Base-by-base conservation (phyloP, 2,888 invertebrate species). In the Lamellibrachia satsuma region DNA sequence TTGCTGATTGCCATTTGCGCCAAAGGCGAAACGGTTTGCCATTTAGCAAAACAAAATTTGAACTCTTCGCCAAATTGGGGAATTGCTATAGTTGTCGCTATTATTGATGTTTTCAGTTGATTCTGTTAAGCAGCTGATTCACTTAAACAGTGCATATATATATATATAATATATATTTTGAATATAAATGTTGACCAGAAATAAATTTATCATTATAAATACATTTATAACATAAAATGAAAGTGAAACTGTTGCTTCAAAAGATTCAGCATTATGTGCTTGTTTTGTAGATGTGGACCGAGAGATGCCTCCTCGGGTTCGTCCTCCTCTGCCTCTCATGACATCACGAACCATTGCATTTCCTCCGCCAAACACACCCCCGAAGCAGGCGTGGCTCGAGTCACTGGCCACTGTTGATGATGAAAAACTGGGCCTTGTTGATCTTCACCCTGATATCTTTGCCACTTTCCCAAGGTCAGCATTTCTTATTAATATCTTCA, bases 391-490 rank as follows among this genome's bases (percentile, higher is more conserved):
- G 7, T 97, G 97, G 97, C 94, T 97, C 9, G 96, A 96, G 93
- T 95, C 95, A 1, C 94, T 97, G 92, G 93, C 94, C 75, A 94
- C 95, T 6, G 90, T 95, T 6, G 95, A 95, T 90, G 95, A 95
- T 92, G 95, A 95, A 92, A 96, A 96, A 93, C 94, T 98, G n/a
- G 98, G 98, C 0, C 96, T 99, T 1, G 97, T 99, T 60, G 98
- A 98, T 96, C 97, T 99, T 90, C 99, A 99, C 97, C 99, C 99
- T 0, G 97, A 98, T 93, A 97, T 99, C 9, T 99, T 98, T 96
- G 98, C 98, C 0, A 97, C 97, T 0, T 97, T 97, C 95, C 99
- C 99, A 0, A 97, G 99, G 97, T 97, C 94, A 90, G 91, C 90
- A n/a, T 75, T 75, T 75, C 75, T n/a, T 11, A 1, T 75, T 57